Base-by-base conservation (phyloP, 2,797 vertebrate genomes). In the Bovichtus variegatus region DNA sequence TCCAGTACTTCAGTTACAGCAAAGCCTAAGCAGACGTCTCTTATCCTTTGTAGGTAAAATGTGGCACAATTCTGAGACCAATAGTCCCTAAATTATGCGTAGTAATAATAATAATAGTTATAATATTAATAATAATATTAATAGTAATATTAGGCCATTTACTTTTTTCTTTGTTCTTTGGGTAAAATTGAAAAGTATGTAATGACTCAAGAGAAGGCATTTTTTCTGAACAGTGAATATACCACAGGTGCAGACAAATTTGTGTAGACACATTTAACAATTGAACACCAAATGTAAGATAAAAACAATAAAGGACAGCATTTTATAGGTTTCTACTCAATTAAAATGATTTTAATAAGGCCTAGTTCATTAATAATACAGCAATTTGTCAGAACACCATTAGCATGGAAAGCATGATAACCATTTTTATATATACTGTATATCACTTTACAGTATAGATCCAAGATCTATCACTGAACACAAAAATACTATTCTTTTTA, bases 401-500 rank as follows among this genome's bases (percentile, higher is more conserved):
- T 53, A 62, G 19, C 6, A 16, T 47, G 10, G 12, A 60, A n/a
- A 51, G 23, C 23, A 46, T 62, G 12, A 51, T 10, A 29, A 38
- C 2, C 15, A 29, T 0, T 44, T 43, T 58, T 3, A 67, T 36
- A 40, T 38, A 38, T 11, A 10, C n/a, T n/a, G n/a, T n/a, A 4
- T 53, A 27, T 73, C 43, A 38, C 11, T 69, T 69, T 43, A 55
- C 19, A 46, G 21, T 12, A 25, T 18, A 12, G 21, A 25, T 44
- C 8, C 4, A 29, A 50, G 18, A 23, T n/a, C 9, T 13, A 12
- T 64, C n/a, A 27, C 21, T 64, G 15, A 61, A 19, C 31, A 60
- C 34, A 73, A 49, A 74, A 3, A 49, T n/a, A 7, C 9, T 36
- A 55, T 81, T 76, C 8, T 40, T 51, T 44, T 66, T 13, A 54